Evolutionary conservation across 2,888 invertebrate species (phyloP), one percentile per base, ranked within the genome.

Genomic region (Dioctria linearis): DNA sequence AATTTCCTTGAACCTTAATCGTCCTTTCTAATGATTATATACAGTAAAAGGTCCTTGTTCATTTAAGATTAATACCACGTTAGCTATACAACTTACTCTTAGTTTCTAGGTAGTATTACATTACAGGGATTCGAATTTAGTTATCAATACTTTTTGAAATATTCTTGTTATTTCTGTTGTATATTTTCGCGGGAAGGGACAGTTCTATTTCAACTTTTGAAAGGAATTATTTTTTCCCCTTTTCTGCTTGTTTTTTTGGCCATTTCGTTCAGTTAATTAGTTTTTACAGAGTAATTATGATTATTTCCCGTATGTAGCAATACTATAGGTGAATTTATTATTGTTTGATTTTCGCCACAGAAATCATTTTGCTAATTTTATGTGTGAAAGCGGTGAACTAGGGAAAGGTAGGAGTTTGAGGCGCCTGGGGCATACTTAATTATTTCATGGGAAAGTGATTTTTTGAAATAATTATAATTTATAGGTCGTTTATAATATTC

Each of bases 31-130:
- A 63, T 63, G 76, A 76, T 76, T 76, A 76, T 76, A 76, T 76
- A 76, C 76, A 76, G 43, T 76, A 76, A 76, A 76, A 76, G 61
- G 40, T 76, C 61, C 63, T 76, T 76, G 49, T 49, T 61, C 76
- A 43, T 46, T 76, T 76, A 76, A 4, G 43, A 39, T 42, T 66
- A 66, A 66, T 43, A 43, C 13, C 61, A 63, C 61, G 51, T 37
- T 63, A 63, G 46, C 63, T 76, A 76, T 76, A 76, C 76, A 76
- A 76, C 73, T 73, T 73, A 73, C 61, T 25, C 25, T 13, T 39
- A 8, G 25, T 25, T 25, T 25, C 25, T 25, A 66, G 11, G n/a
- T 66, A 3, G 43, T 42, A 42, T 66, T 66, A 66, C 39, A 63
- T 37, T 73, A 73, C 73, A 42, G 57, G 54, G 73, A 40, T 6